Conservation (phyloP, 1,140 invertebrate genomes). For the Dendrolimus kikuchii region DNA sequence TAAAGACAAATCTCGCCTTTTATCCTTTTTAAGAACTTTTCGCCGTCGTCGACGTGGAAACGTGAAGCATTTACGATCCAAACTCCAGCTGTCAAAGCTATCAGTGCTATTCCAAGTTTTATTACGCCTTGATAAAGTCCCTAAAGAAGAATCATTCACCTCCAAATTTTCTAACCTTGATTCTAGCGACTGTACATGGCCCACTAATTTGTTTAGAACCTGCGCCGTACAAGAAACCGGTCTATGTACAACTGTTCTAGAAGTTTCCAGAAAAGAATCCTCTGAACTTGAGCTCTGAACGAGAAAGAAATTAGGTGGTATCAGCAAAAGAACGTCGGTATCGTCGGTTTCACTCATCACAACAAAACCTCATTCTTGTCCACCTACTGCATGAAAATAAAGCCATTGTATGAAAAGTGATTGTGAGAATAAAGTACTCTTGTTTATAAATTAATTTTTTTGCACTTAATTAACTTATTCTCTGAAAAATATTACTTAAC, state of each 20-base stretch:
- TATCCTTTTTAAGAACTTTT: slow-evolving; percentile 29
- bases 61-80: slow-evolving; percentile 49
- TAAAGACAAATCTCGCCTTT: slow-evolving; percentile 33
- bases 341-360: slow-evolving; percentile 89
- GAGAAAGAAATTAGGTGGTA: slow-evolving; percentile 82
- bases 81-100: slow-evolving; percentile 36
- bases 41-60: slow-evolving; percentile 51
- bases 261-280: slow-evolving; percentile 48
- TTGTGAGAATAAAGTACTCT: background rate
- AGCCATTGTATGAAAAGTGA: slow-evolving; percentile 33
- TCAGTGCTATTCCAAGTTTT: slow-evolving; percentile 35
- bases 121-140: slow-evolving; percentile 20
- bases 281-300: slow-evolving; percentile 73
- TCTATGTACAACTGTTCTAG: slow-evolving; percentile 51
- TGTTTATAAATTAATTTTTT: background rate
- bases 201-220: slow-evolving; percentile 76
- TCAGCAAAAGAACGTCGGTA: slow-evolving; percentile 83
- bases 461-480: background rate
- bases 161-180: slow-evolving; percentile 70
- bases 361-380: slow-evolving; percentile 18
- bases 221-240: slow-evolving; percentile 54
- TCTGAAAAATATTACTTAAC: too few species aligned
- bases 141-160: slow-evolving; percentile 35
- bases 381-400: slow-evolving; percentile 10
- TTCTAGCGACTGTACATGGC: slow-evolving; percentile 75